phyloP scores from a whole-genome alignment of 2,888 invertebrate genomes.

The Gortyna flavago region DNA sequence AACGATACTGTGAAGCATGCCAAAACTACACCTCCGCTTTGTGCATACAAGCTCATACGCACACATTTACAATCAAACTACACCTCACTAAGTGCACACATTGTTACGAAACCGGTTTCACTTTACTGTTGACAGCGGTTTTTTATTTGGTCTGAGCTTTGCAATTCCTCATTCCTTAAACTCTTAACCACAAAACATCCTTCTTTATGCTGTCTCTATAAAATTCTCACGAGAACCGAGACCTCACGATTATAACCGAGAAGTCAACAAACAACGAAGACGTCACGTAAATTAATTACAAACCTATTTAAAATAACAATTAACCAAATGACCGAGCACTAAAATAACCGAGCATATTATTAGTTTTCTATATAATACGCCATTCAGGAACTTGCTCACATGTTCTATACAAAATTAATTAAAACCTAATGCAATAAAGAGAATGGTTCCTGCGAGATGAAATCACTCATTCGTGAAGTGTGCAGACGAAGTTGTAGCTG shows the following conservation, averaged over 20 bases:
- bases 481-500: conserved; percentile 30
- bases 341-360: conserved; percentile 32
- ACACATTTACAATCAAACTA: too few relatives aligned
- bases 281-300: not conserved
- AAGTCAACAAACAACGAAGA: not conserved
- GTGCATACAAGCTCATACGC: too few relatives aligned
- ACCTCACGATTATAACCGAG: not conserved
- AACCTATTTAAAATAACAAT: conserved; percentile 16
- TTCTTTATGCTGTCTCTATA: not conserved
- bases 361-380: conserved; percentile 32
- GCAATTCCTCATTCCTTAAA: too few relatives aligned
- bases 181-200: not conserved
- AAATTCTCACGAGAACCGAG: not conserved
- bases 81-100: too few relatives aligned
- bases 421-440: conserved; percentile 62
- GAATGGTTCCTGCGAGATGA: conserved; percentile 52
- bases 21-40: too few relatives aligned
- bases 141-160: too few relatives aligned
- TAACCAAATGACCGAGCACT: conserved; percentile 7
- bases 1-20: too few relatives aligned
- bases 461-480: conserved; percentile 52
- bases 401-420: conserved; percentile 65
- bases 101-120: too few relatives aligned
- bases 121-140: too few relatives aligned
- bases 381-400: conserved; percentile 34